These are phyloP conservation scores for Eristalis tenax DNA, from an alignment of 2,888 invertebrate species.

Conservation along the genomic window DNA sequence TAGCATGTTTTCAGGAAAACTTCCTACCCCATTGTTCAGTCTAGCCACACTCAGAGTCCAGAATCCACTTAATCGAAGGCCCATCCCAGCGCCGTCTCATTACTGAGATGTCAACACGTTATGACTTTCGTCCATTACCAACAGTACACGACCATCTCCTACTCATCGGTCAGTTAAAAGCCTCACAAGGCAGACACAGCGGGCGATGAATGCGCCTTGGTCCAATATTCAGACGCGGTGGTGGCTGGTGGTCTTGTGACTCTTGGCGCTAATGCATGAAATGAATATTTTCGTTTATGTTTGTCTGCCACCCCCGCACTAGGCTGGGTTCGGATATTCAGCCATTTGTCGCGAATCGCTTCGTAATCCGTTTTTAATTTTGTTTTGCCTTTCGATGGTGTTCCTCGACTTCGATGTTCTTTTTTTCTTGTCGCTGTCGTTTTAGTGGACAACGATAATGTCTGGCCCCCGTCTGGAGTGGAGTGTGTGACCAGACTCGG, in stretches of 20 bases:
- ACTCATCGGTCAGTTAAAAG: not conserved
- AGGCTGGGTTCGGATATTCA: constrained; percentile 14
- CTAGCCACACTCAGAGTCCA: not conserved
- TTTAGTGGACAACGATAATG: constrained; percentile 4
- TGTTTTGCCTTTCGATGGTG: constrained; percentile 8
- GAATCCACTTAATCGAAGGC: not conserved
- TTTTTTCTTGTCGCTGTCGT: not conserved
- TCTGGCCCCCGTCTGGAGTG: constrained; percentile 26
- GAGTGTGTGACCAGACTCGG: not conserved
- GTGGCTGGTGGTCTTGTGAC: not conserved
- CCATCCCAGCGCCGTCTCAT: not conserved
- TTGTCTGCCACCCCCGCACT: constrained; percentile 19
- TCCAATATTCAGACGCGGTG: not conserved
- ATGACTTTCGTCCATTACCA: not conserved
- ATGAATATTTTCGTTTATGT: constrained; percentile 23
- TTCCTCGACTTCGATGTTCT: constrained; percentile 14
- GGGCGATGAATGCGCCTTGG: not conserved
- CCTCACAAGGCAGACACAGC: not conserved
- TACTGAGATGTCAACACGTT: not conserved
- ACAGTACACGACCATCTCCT: not conserved
- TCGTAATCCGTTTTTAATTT: constrained; percentile 65
- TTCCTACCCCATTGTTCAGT: not conserved
- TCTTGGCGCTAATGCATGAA: constrained; percentile 37
- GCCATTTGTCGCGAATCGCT: constrained; percentile 48
- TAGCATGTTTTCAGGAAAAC: not conserved